A percentile compares a stretch with the other conserved stretches of the same genome.
phyloP scores from a whole-genome alignment of 2,113 vertebrate genomes.

The Anhinga anhinga region DNA sequence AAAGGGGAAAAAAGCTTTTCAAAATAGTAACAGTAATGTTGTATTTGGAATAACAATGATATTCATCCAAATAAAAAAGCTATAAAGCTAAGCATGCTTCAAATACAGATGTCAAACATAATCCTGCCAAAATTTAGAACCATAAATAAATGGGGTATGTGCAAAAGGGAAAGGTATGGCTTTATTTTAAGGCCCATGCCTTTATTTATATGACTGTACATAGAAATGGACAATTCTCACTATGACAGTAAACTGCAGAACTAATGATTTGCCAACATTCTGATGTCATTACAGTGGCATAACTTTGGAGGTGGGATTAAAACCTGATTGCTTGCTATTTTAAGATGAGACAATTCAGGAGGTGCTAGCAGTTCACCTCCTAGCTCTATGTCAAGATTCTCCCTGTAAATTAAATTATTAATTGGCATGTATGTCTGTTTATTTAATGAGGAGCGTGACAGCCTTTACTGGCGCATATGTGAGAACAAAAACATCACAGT shows the following conservation, averaged over 20 bases:
- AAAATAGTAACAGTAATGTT: not conserved
- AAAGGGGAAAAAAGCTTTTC: not conserved
- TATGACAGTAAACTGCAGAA: not conserved
- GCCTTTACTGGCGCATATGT: slow-evolving; percentile 71
- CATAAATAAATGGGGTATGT: not conserved
- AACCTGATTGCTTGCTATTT: slow-evolving; percentile 33
- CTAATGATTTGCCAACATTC: not conserved
- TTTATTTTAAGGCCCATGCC: not conserved
- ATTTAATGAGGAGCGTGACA: slow-evolving; percentile 73
- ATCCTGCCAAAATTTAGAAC: not conserved
- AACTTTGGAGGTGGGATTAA: slow-evolving; percentile 23
- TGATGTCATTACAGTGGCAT: slow-evolving; percentile 9
- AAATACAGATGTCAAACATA: not conserved
- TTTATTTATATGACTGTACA: not conserved
- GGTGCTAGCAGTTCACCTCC: slow-evolving; percentile 51
- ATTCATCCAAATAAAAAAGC: not conserved
- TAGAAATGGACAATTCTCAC: not conserved
- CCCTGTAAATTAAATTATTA: slow-evolving; percentile 77
- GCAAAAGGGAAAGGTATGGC: not conserved
- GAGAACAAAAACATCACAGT: slow-evolving; percentile 76
- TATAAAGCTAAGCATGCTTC: not conserved
- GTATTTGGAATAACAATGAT: not conserved
- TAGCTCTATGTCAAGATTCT: slow-evolving; percentile 69
- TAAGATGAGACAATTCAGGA: slow-evolving; percentile 44
- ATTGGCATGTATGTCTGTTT: slow-evolving; percentile 74